Conservation (phyloP, 2,888 invertebrate species). For the Sphaeridia pumilis region DNA sequence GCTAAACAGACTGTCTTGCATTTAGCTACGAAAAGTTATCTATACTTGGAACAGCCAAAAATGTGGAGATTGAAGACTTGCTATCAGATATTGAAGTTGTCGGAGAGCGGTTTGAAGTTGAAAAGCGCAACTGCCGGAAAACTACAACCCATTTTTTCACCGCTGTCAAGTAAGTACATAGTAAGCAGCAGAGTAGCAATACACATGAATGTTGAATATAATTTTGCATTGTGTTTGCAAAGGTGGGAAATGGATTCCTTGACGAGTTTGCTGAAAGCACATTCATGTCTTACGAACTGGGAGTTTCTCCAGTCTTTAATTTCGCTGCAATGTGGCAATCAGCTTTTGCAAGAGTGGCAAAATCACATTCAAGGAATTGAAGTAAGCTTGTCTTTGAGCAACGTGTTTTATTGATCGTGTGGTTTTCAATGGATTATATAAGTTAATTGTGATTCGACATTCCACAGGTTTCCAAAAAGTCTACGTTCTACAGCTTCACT, state of each 20-base stretch:
- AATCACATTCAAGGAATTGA: constrained; percentile 51
- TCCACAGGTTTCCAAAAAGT: constrained; percentile 24
- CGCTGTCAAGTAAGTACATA: not conserved
- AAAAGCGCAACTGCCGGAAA: constrained; percentile 14
- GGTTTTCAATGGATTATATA: no score
- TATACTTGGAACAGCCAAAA: constrained; percentile 38
- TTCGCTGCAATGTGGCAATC: constrained; percentile 54
- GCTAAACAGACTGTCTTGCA: no score
- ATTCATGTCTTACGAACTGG: constrained; percentile 52
- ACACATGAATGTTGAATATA: no score
- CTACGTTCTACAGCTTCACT: constrained; percentile 21
- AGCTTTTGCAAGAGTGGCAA: constrained; percentile 52
- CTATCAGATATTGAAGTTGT: constrained; percentile 39
- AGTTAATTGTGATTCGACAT: constrained; percentile 1
- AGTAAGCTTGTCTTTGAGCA: no score
- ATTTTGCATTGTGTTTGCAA: no score
- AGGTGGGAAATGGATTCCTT: constrained; percentile 56
- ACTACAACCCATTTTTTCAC: constrained; percentile 1
- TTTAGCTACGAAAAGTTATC: constrained; percentile 41
- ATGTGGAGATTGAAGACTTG: constrained; percentile 40
- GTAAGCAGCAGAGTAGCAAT: no score
- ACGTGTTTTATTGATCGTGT: no score
- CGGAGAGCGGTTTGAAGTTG: constrained; percentile 34
- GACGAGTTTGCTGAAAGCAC: constrained; percentile 50
- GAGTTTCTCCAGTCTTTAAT: constrained; percentile 54